Evolutionary conservation across 92 coral and sea anemone species (phyloP).

Genomic region (Zoanthus sansibaricus): DNA sequence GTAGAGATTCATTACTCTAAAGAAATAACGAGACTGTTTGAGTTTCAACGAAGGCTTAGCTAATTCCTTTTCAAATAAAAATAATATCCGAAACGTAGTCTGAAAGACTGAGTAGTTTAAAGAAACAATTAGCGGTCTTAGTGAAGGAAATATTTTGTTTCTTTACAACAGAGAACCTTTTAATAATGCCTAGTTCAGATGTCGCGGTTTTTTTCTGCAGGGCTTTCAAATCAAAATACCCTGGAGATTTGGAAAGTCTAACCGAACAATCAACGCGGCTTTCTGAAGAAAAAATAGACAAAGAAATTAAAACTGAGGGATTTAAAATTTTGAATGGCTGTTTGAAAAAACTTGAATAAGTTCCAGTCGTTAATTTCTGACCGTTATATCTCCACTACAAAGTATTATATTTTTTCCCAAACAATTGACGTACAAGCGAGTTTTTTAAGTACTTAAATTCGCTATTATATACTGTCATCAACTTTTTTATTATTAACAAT

Average conservation of each 20-base stretch:
- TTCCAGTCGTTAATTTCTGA: neutral
- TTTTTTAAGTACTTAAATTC: neutral
- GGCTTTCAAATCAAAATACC: constrained; percentile 30
- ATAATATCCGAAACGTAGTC: neutral
- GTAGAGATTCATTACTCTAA: neutral
- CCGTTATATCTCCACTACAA: neutral
- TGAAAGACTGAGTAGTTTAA: neutral
- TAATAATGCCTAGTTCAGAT: constrained; percentile 4
- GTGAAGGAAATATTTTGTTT: neutral
- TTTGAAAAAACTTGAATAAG: neutral
- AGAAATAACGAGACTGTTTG: neutral
- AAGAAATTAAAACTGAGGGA: constrained; percentile 9
- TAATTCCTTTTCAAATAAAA: neutral
- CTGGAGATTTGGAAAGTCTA: neutral
- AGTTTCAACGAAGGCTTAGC: neutral
- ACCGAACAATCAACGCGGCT: neutral
- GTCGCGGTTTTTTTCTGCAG: constrained; percentile 18
- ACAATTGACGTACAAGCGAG: neutral
- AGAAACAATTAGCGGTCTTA: neutral
- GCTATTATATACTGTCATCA: neutral
- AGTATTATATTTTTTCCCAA: neutral
- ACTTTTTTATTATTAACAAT: neutral
- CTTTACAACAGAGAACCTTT: neutral
- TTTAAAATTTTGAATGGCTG: neutral
- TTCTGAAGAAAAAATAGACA: neutral